A percentile compares a stretch with the other conserved stretches of the same genome.
Conservation (phyloP, 1,140 invertebrate species). For the Grapholita molesta region DNA sequence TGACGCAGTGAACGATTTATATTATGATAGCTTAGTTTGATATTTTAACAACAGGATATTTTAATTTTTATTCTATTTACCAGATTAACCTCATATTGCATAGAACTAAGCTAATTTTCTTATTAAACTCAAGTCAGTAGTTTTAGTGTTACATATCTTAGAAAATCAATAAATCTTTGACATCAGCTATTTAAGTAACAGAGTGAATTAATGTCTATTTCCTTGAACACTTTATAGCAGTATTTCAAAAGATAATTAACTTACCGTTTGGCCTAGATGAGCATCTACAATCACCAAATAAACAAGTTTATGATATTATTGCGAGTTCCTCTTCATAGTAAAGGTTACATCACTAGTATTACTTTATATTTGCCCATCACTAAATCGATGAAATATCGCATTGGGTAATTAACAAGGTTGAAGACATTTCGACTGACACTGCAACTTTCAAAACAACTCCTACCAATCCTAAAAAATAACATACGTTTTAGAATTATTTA, state of each 20-base stretch:
- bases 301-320: slow-evolving; percentile 1
- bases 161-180: no score
- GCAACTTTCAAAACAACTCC: neutral
- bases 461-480: neutral
- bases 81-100: no score
- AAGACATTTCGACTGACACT: neutral
- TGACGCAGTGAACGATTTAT: no score
- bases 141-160: no score
- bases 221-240: neutral
- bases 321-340: neutral
- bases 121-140: no score
- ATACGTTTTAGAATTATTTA: neutral
- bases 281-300: slow-evolving; percentile 4
- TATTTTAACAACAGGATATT: no score
- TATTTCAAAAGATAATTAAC: slow-evolving; percentile 7
- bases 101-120: no score
- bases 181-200: neutral
- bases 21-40: no score
- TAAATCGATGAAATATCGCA: neutral
- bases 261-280: slow-evolving; percentile 6
- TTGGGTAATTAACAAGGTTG: neutral
- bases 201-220: neutral
- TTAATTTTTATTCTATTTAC: no score
- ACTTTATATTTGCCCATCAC: neutral
- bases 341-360: neutral